Evolutionary conservation across 2,888 invertebrate species (phyloP).

Genomic region (Andricus quercusramuli): DNA sequence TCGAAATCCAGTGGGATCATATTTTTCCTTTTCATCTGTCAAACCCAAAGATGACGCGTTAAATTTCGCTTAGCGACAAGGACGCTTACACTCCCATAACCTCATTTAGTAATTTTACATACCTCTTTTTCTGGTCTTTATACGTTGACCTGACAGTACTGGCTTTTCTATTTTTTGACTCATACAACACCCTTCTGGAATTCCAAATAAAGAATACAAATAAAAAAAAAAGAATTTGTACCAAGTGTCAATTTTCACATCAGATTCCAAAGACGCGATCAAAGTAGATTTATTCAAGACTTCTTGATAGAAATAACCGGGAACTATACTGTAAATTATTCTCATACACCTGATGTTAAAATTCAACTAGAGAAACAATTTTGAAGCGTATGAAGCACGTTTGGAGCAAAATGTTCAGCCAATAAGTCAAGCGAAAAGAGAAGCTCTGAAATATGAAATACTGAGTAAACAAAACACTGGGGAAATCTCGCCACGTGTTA

Average conservation of each 20-base stretch:
- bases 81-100: slow-evolving; percentile 4
- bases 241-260: slow-evolving; percentile 44
- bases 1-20: slow-evolving; percentile 98
- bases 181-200: slow-evolving; percentile 96
- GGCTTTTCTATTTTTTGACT: slow-evolving; percentile 99
- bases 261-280: not conserved
- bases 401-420: slow-evolving; percentile 2
- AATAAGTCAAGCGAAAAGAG: not conserved
- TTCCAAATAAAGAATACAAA: slow-evolving; percentile 69
- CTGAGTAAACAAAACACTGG: slow-evolving; percentile 11
- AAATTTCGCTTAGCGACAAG: slow-evolving; percentile 16
- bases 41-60: slow-evolving; percentile 53
- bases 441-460: not conserved
- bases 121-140: slow-evolving; percentile 99
- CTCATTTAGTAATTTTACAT: slow-evolving; percentile 70
- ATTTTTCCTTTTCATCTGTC: slow-evolving; percentile 99
- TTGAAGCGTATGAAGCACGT: not conserved
- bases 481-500: not conserved
- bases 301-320: not conserved
- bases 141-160: slow-evolving; percentile 99
- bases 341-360: not conserved
- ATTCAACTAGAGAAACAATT: not conserved
- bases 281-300: not conserved
- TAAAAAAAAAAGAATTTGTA: slow-evolving; percentile 32
- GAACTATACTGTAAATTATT: not conserved